Conservation (phyloP, 2,113 vertebrate genomes). For the Paratilapia polleni region DNA sequence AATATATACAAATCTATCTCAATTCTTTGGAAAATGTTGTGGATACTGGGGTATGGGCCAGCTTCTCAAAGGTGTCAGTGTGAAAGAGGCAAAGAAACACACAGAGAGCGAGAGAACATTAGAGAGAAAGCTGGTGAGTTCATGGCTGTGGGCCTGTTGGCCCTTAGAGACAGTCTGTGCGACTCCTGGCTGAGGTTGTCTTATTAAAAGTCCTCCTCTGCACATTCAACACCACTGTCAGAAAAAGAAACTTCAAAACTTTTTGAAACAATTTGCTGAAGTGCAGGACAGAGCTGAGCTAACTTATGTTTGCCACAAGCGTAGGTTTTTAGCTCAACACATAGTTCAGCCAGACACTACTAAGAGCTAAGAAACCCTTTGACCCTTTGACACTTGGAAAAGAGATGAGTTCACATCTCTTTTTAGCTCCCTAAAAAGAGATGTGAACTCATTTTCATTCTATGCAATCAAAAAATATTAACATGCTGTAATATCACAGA, state of each 20-base stretch:
- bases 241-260: constrained; percentile 34
- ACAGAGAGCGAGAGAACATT: not conserved
- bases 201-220: constrained; percentile 52
- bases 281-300: not conserved
- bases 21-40: constrained; percentile 43
- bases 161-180: constrained; percentile 33
- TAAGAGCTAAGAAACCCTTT: not conserved
- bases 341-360: not conserved
- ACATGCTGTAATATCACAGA: not conserved
- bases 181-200: constrained; percentile 40
- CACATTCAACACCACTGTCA: constrained; percentile 35
- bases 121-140: constrained; percentile 18
- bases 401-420: too few species aligned
- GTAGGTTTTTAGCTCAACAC: not conserved
- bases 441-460: too few species aligned
- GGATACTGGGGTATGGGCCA: not conserved
- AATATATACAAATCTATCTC: constrained; percentile 52
- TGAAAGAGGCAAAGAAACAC: not conserved
- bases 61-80: constrained; percentile 20
- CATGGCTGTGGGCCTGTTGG: constrained; percentile 9
- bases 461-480: too few species aligned
- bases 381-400: not conserved
- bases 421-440: too few species aligned
- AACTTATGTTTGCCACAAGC: not conserved
- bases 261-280: constrained; percentile 35